phyloP scores from a whole-genome alignment of 2,797 vertebrate species.

The Rhinatrema bivittatum region DNA sequence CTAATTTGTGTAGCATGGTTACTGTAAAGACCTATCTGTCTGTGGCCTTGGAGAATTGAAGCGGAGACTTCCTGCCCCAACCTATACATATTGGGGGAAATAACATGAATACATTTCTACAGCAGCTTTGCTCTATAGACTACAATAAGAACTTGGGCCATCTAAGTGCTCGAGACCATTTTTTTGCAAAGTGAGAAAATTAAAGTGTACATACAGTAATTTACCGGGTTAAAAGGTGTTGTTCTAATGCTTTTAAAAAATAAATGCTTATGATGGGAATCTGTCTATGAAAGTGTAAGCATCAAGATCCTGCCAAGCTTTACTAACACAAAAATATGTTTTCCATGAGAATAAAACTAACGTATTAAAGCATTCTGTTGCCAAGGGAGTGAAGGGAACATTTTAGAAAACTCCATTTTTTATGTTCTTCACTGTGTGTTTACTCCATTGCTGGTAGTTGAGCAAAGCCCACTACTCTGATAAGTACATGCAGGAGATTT shows the following conservation, averaged over 20 bases:
- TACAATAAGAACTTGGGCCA: too few relatives aligned
- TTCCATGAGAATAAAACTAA: not conserved
- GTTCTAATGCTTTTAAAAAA: conserved; percentile 12
- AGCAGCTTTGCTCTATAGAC: too few relatives aligned
- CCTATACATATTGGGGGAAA: too few relatives aligned
- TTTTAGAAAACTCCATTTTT: conserved; percentile 42
- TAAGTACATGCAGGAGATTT: conserved; percentile 41
- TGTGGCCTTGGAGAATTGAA: too few relatives aligned
- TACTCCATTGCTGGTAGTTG: conserved; percentile 21
- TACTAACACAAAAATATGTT: conserved; percentile 8
- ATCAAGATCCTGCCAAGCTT: conserved; percentile 19
- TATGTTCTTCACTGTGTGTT: conserved; percentile 41
- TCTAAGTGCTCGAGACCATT: conserved; percentile 1
- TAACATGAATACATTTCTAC: too few relatives aligned
- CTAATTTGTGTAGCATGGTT: too few relatives aligned
- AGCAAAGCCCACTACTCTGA: conserved; percentile 2
- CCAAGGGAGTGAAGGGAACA: conserved; percentile 27
- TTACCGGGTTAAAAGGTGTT: conserved; percentile 14
- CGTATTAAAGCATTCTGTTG: conserved; percentile 23
- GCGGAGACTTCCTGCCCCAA: too few relatives aligned
- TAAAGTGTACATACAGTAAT: not conserved
- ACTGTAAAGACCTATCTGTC: too few relatives aligned
- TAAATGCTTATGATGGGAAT: conserved; percentile 20
- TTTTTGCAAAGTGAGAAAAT: conserved; percentile 1
- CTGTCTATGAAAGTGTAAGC: not conserved